These are phyloP conservation scores for Oreochromis tanganicae DNA, from an alignment of 2,113 vertebrate genomes.

Conservation along the genomic window DNA sequence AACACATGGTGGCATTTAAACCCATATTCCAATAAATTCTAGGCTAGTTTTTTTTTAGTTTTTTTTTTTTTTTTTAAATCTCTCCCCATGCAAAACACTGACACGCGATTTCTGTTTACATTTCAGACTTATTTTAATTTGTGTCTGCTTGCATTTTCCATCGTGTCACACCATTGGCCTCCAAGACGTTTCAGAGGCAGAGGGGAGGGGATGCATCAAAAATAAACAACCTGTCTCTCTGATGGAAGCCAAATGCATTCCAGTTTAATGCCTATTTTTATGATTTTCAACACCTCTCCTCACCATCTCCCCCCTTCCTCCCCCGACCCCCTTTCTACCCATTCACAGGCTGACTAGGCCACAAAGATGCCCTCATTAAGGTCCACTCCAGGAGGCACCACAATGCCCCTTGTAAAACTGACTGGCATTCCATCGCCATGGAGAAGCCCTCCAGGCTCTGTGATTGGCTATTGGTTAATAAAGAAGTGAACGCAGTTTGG, in stretches of 20 bases:
- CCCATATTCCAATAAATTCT: slow-evolving; percentile 49
- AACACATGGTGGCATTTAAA: slow-evolving; percentile 66
- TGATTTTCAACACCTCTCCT: slow-evolving; percentile 17
- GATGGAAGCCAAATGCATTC: background rate
- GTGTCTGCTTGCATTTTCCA: slow-evolving; percentile 45
- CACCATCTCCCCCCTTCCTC: background rate
- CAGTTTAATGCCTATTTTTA: slow-evolving; percentile 10
- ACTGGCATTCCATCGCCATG: slow-evolving; percentile 71
- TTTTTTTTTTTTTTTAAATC: background rate
- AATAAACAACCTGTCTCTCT: slow-evolving; percentile 30
- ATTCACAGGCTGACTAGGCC: slow-evolving; percentile 37
- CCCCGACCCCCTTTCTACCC: slow-evolving; percentile 15
- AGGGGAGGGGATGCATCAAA: background rate
- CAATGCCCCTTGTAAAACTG: slow-evolving; percentile 49
- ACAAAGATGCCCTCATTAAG: slow-evolving; percentile 57
- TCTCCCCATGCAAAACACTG: slow-evolving; percentile 3
- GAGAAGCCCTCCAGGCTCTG: slow-evolving; percentile 46
- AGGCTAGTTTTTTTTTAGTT: background rate
- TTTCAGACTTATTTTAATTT: slow-evolving; percentile 49
- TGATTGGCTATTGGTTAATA: slow-evolving; percentile 55
- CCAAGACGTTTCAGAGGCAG: background rate
- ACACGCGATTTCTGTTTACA: slow-evolving; percentile 52
- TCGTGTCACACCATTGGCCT: slow-evolving; percentile 24
- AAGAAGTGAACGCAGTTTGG: slow-evolving; percentile 51
- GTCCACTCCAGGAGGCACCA: slow-evolving; percentile 40